phyloP scores from a whole-genome alignment of 2,113 vertebrate genomes.

The Thymallus thymallus region DNA sequence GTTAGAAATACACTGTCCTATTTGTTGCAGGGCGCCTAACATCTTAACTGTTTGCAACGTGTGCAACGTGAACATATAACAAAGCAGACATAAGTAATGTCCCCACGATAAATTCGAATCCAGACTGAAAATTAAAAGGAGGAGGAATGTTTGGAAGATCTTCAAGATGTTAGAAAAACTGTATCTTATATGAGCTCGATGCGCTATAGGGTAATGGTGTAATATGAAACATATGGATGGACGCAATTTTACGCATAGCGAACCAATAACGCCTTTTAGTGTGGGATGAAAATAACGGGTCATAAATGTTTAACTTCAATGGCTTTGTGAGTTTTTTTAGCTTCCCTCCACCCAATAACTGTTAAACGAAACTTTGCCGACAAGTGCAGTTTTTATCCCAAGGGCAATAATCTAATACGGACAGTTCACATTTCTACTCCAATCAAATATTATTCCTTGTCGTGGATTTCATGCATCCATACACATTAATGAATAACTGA shows the following conservation, averaged over 20 bases:
- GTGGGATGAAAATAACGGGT: too few species aligned
- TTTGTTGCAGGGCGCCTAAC: not conserved
- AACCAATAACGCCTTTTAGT: too few species aligned
- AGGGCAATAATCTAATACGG: not conserved
- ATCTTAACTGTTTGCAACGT: not conserved
- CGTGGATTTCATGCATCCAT: too few species aligned
- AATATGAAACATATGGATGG: too few species aligned
- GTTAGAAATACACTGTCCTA: not conserved
- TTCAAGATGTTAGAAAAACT: not conserved
- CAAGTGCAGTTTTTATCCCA: slow-evolving; percentile 2
- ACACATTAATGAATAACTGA: too few species aligned
- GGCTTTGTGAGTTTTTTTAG: not conserved
- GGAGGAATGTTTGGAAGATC: not conserved
- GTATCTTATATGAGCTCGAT: not conserved
- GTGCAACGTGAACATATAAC: not conserved
- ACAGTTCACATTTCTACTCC: not conserved
- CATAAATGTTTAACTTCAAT: too few species aligned
- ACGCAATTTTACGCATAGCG: too few species aligned
- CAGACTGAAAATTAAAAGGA: not conserved
- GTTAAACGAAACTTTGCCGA: not conserved
- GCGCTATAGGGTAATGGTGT: not conserved
- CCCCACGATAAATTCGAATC: not conserved
- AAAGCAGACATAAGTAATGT: not conserved
- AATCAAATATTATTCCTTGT: not conserved
- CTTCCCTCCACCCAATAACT: not conserved